Evolutionary conservation across 2,797 vertebrate genomes (phyloP), one percentile per base, ranked within the genome.

Genomic region (Bovichtus diacanthus): DNA sequence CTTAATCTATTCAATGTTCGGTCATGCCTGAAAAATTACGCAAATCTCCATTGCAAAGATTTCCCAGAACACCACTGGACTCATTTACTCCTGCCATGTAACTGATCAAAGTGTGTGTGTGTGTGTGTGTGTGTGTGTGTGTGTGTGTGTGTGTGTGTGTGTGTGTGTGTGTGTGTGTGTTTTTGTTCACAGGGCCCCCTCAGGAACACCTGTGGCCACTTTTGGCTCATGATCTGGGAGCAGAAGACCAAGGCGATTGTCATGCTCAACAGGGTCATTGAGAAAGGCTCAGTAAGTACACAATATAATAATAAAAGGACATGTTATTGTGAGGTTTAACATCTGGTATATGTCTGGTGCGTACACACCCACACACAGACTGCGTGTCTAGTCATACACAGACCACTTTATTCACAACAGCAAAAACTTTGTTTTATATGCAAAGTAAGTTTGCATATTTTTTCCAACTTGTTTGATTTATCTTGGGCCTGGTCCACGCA

Each of bases 201-300:
- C 90, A 97, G 95, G 90, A 98, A 97, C 86, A 99, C 98, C 1
- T 99, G 97, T 78, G 97, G 98, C 74, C 98, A 99, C 91, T 99
- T 99, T 23, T 99, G 98, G 98, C 96, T 99, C 90, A 99, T 99
- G 98, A 97, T 99, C 87, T 99, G 98, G 98, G 97, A 99, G 87
- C 98, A 99, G 94, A 97, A 97, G 84, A 97, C 97, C 88, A 96
- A 96, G 86, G 97, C 97, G 1, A 96, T 99, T 60, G 96, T 99
- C 90, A 99, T 99, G 98, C 96, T 99, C 70, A 99, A 99, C 96
- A 95, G 98, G 90, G 96, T 99, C 81, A 97, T 99, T 84, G 98
- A 99, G 91, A 99, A 99, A 93, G 98, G 97, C 90, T 99, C 97
- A 25, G 98, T 99, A 93, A 97, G 97, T 70, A 36, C 18, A 65